phyloP scores from a whole-genome alignment of 2,797 vertebrate species.

The Centroberyx gerrardi region DNA sequence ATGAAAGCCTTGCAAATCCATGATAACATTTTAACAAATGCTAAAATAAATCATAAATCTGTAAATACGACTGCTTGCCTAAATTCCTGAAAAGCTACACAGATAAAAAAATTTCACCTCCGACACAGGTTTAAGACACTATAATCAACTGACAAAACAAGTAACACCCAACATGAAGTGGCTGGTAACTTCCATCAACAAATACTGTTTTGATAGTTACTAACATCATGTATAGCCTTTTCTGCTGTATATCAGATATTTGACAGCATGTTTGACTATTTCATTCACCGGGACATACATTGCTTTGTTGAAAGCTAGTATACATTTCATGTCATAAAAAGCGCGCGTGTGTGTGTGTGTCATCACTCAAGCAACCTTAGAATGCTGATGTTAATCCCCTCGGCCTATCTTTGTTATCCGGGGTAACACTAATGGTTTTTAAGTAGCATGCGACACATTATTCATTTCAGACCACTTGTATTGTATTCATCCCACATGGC shows the following conservation, averaged over 20 bases:
- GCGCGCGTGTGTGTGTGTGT: not conserved
- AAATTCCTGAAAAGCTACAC: not conserved
- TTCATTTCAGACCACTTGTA: constrained; percentile 57
- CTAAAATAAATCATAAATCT: not conserved
- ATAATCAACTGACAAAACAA: not conserved
- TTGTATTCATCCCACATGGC: constrained; percentile 47
- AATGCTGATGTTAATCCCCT: constrained; percentile 60
- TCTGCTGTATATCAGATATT: not conserved
- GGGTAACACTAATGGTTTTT: constrained; percentile 66
- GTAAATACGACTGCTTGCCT: not conserved
- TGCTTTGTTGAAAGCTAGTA: not conserved
- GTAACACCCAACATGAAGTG: too few relatives aligned
- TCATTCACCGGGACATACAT: not conserved
- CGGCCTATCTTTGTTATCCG: constrained; percentile 60
- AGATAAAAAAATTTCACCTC: too few relatives aligned
- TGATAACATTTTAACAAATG: too few relatives aligned
- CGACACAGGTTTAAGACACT: too few relatives aligned
- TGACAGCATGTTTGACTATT: constrained; percentile 2
- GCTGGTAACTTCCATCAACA: not conserved
- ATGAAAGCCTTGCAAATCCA: not conserved
- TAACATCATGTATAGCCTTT: not conserved
- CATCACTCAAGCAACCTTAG: constrained; percentile 19
- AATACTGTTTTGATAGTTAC: not conserved
- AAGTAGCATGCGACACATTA: constrained; percentile 61
- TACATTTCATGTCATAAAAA: constrained; percentile 4